Evolutionary conservation across 2,113 vertebrate genomes (phyloP), one percentile per base, ranked within the genome.

Genomic region (Excalfactoria chinensis): DNA sequence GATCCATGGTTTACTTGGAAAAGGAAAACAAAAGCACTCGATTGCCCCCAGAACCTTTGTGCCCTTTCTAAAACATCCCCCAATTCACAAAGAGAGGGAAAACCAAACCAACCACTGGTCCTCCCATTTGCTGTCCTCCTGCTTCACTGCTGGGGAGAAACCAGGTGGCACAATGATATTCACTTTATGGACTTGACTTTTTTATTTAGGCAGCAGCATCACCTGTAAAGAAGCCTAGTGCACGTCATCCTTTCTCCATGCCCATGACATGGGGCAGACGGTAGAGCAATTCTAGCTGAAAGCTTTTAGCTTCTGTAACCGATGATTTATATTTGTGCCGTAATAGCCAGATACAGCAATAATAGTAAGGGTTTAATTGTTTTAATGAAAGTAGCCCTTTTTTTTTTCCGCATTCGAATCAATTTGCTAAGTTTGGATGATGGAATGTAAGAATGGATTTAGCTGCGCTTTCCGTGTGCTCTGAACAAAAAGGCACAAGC

Each of bases 341-440:
- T 79, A 81, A 71, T 26, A 64, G 79, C 73, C 67, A 94, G 69
- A 55, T 26, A 56, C 0, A 6, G 87, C 75, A 72, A 64, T 80
- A 60, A 58, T 22, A 81, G 79, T 12, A 58, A 88, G 87, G 56
- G 60, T 86, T 93, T 95, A 69, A 95, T 88, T 93, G 87, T 89
- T 95, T 83, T 93, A 95, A 93, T 88, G 89, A 93, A 95, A 93
- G 69, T 22, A 60, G 69, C 60, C 11, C 40, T 79, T 56, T 68
- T 56, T 56, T 43, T 43, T 43, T 16, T 13, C 75, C 62, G 64
- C 62, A 22, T 48, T 89, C 2, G 0, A 64, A 86, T 89, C 85
- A 75, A 78, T 93, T 86, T 93, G 71, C 62, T 77, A 58, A 80
- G 75, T 93, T 89, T 62, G 60, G 56, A 18, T 81, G 87, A 91